Evolutionary conservation across 2,797 vertebrate genomes (phyloP).

Genomic region (Pachyuromys duprasi): DNA sequence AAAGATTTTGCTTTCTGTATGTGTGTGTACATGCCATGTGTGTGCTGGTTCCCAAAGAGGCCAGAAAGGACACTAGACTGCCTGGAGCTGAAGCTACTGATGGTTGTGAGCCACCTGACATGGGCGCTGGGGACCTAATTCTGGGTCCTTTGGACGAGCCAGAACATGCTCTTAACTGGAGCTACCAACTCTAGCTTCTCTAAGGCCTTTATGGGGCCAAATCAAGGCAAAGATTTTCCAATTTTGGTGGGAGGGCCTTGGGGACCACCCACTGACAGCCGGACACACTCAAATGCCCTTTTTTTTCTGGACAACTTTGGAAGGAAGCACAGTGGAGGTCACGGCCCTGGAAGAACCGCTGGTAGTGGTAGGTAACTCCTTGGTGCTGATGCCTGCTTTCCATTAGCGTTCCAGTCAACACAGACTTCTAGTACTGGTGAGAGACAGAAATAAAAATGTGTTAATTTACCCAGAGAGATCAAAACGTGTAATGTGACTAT

Average conservation of each 20-base stretch:
- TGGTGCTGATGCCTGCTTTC: not conserved
- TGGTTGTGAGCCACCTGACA: not conserved
- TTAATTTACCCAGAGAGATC: slow-evolving; percentile 38
- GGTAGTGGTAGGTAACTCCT: not conserved
- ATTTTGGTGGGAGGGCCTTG: not conserved
- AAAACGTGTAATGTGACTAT: slow-evolving; percentile 12
- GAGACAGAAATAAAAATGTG: slow-evolving; percentile 33
- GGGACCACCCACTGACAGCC: not conserved
- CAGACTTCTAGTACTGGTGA: not conserved
- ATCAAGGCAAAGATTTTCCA: not conserved
- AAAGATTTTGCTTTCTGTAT: not conserved
- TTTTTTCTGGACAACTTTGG: not conserved
- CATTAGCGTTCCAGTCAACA: slow-evolving; percentile 7
- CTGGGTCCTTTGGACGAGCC: not conserved
- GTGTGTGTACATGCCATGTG: not conserved
- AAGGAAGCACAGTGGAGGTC: not conserved
- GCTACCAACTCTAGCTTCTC: not conserved
- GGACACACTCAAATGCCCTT: not conserved
- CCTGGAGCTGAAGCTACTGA: not conserved
- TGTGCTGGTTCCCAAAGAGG: not conserved
- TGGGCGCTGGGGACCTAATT: not conserved
- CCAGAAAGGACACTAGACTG: not conserved
- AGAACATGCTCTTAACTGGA: not conserved
- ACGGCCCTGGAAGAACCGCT: not conserved
- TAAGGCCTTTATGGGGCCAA: not conserved